A percentile compares a stretch with the other conserved stretches of the same genome.
phyloP scores from a whole-genome alignment of 1,140 invertebrate species.

The Pristionchus pacificus region DNA sequence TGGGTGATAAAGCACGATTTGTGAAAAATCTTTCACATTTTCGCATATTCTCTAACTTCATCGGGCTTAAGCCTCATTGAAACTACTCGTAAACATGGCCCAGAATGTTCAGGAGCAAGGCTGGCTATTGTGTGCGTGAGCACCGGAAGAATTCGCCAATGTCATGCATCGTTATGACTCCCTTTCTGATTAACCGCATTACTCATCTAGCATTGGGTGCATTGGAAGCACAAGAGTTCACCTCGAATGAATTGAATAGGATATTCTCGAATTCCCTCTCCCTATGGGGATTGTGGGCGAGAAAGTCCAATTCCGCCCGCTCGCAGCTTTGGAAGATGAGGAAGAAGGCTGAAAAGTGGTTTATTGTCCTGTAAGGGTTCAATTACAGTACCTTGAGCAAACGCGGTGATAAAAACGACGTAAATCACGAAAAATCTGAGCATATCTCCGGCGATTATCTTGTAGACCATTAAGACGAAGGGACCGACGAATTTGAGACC shows the following conservation, averaged over 20 bases:
- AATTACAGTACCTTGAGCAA: conserved; percentile 77
- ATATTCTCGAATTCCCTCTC: conserved; percentile 48
- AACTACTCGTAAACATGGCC: too few relatives aligned
- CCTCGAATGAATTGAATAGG: conserved; percentile 71
- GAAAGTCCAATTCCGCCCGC: conserved; percentile 52
- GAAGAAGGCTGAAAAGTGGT: conserved; percentile 68
- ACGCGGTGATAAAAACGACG: conserved; percentile 89
- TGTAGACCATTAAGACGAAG: conserved; percentile 97
- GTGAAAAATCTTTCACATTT: too few relatives aligned
- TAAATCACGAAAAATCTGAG: conserved; percentile 91
- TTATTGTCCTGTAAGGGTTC: conserved; percentile 47
- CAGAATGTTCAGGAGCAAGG: too few relatives aligned
- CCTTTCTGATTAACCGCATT: too few relatives aligned
- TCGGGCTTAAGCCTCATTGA: too few relatives aligned
- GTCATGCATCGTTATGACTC: too few relatives aligned
- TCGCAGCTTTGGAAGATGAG: conserved; percentile 81
- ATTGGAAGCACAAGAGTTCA: too few relatives aligned
- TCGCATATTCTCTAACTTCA: too few relatives aligned
- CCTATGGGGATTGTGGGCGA: not conserved
- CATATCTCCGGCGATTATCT: conserved; percentile 91
- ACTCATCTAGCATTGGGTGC: too few relatives aligned
- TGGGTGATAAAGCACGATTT: too few relatives aligned
- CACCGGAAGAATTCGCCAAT: too few relatives aligned
- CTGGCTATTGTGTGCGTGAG: too few relatives aligned
- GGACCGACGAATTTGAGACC: conserved; percentile 94